Evolutionary conservation across 2,797 vertebrate genomes (phyloP).

Genomic region (Carduelis carduelis): DNA sequence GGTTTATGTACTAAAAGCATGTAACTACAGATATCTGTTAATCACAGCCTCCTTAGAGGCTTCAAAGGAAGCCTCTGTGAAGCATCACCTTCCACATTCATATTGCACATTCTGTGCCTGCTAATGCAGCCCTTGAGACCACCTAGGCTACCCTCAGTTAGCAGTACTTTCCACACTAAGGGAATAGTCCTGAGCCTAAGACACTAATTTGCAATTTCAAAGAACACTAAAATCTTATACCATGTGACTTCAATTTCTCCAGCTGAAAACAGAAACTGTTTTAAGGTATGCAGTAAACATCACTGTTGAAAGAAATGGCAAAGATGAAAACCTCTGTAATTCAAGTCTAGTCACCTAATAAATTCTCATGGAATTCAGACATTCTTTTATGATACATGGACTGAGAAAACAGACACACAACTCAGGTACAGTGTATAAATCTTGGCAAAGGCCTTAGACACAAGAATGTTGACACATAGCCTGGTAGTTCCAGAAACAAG

Average conservation of each 20-base stretch:
- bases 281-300: not conserved
- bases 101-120: fast-evolving
- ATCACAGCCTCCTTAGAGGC: not conserved
- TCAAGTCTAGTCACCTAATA: not conserved
- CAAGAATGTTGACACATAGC: not conserved
- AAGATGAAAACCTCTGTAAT: not conserved
- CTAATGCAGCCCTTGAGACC: not conserved
- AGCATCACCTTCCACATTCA: not conserved
- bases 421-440: not conserved
- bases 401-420: not conserved
- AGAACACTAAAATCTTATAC: not conserved
- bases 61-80: not conserved
- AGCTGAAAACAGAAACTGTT: not conserved
- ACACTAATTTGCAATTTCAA: not conserved
- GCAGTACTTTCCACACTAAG: not conserved
- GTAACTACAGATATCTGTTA: not conserved
- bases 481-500: not conserved
- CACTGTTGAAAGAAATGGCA: not conserved
- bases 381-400: not conserved
- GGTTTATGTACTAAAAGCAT: not conserved
- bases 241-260: not conserved
- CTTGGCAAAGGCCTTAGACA: not conserved
- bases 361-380: not conserved
- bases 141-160: not conserved
- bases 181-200: not conserved